Conservation (phyloP, 2,888 invertebrate genomes). For the Tiphia femorata region DNA sequence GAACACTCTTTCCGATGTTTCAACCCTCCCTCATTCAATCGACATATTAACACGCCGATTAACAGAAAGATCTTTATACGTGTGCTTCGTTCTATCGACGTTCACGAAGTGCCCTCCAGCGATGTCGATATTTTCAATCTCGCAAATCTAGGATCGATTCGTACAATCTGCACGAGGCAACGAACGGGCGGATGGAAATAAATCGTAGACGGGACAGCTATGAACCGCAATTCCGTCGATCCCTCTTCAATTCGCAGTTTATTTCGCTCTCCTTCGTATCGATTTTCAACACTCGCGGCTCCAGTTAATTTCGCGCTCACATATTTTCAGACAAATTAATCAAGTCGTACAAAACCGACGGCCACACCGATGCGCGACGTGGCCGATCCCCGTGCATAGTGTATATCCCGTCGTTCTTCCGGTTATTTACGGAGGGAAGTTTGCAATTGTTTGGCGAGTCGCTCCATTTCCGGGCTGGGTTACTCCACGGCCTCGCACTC, state of each 20-base stretch:
- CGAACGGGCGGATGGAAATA: no score
- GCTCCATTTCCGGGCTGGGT: constrained; percentile 56
- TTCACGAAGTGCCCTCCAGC: no score
- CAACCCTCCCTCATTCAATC: no score
- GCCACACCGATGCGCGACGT: background rate
- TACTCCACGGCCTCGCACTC: constrained; percentile 20
- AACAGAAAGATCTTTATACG: no score
- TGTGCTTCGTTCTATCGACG: no score
- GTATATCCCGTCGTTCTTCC: constrained; percentile 55
- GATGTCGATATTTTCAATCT: no score
- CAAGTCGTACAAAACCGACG: constrained; percentile 7
- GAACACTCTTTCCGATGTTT: no score
- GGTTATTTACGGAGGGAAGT: constrained; percentile 62
- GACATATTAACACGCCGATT: no score
- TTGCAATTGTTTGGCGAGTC: constrained; percentile 63
- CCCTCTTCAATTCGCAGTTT: background rate
- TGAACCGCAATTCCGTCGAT: no score
- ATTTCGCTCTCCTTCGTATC: background rate
- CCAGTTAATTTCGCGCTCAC: background rate
- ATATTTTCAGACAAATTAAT: constrained; percentile 13
- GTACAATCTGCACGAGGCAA: no score
- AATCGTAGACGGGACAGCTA: no score
- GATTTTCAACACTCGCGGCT: background rate
- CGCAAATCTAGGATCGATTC: no score
- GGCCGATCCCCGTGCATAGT: constrained; percentile 12